Base-by-base conservation (phyloP, 2,113 vertebrate species). In the Columba janthina region DNA sequence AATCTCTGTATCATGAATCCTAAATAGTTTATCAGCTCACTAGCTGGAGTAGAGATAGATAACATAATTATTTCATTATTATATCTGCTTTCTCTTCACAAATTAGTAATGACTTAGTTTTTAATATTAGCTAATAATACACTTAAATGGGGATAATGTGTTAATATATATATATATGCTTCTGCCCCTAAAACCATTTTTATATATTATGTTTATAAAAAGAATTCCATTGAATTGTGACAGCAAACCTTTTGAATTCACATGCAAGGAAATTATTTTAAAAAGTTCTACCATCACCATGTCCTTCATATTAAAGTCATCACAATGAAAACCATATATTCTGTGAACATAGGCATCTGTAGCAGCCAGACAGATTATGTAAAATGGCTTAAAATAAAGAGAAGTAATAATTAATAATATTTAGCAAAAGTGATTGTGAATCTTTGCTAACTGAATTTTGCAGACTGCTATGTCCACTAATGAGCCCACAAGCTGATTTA, bases 401-500 rank as follows among this genome's bases (percentile, higher is more conserved):
- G 84, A 88, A 72, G 6, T 42, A 86, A 32, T 60, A 69, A 57
- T 51, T 77, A n/a, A 34, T 57, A 53, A 54, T 56, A 60, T 56
- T 61, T 78, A 75, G 15, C 29, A 48, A 93, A 90, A 15, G 6
- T 75, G 19, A 90, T 32, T 53, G 34, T 1, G 4, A 86, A 75
- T 74, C 58, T 89, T 79, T 64, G 53, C 40, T 85, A 70, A 86
- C 70, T 64, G 82, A 60, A 85, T 96, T 95, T 84, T 96, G 80
- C 58, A 70, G 93, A 87, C 71, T 70, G 61, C 36, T 85, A 53
- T 56, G 74, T 60, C 51, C 51, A 32, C 66, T 90, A 96, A 92
- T 89, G 70, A 94, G 76, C 38, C 38, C 62, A 66, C 10, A 89
- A 89, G 81, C 87, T 89, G 94, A 93, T 89, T 79, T 87, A 92